These are phyloP conservation scores for Vanessa cardui DNA, from an alignment of 2,888 invertebrate genomes.

Conservation along the genomic window DNA sequence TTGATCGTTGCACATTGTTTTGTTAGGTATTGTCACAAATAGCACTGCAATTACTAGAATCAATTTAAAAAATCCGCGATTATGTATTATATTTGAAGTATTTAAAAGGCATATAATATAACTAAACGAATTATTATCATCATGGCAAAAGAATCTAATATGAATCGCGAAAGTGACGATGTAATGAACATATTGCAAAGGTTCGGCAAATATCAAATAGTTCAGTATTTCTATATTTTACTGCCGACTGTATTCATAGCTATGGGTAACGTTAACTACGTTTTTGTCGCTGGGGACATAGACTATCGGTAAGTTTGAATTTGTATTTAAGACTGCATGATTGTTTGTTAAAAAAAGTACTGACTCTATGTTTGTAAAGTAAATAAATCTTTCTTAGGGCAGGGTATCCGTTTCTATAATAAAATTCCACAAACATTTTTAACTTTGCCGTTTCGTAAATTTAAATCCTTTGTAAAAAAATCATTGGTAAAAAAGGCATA, in stretches of 20 bases:
- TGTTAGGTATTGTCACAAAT: not conserved
- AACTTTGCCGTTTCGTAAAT: too few species aligned
- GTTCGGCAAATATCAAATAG: conserved; percentile 71
- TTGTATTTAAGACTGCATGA: not conserved
- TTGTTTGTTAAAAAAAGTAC: too few species aligned
- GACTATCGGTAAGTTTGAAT: conserved; percentile 57
- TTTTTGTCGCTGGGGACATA: conserved; percentile 67
- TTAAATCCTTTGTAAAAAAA: too few species aligned
- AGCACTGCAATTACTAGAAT: not conserved
- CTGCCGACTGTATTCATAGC: conserved; percentile 57
- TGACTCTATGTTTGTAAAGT: too few species aligned
- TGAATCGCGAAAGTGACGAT: not conserved
- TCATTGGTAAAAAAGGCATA: too few species aligned
- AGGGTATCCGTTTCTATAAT: too few species aligned
- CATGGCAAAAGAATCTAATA: not conserved
- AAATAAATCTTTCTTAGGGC: too few species aligned
- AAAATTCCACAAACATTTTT: too few species aligned
- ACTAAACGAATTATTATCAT: not conserved
- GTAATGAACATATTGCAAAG: conserved; percentile 48
- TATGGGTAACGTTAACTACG: conserved; percentile 66
- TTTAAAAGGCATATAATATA: too few species aligned
- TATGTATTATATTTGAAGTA: not conserved
- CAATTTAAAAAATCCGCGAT: not conserved
- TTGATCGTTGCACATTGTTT: not conserved
- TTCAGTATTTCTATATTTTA: conserved; percentile 59